phyloP scores from a whole-genome alignment of 2,888 invertebrate species.

The Plemyria rubiginata region DNA sequence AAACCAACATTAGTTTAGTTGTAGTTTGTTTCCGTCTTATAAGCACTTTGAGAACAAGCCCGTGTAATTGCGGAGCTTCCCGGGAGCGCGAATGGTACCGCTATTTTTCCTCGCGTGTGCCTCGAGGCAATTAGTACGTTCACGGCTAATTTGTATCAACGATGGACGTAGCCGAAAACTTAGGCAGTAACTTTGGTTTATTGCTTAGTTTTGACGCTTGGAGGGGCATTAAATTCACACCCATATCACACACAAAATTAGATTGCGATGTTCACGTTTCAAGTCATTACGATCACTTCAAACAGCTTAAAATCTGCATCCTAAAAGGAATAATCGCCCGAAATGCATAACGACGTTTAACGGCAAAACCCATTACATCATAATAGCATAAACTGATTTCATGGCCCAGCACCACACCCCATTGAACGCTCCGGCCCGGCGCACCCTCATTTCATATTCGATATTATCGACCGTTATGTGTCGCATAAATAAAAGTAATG shows the following conservation, averaged over 20 bases:
- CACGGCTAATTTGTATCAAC: slow-evolving; percentile 19
- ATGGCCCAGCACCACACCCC: slow-evolving; percentile 53
- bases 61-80: slow-evolving; percentile 12
- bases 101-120: slow-evolving; percentile 24
- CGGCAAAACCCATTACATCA: slow-evolving; percentile 30
- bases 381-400: slow-evolving; percentile 51
- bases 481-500: slow-evolving; percentile 39
- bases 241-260: background rate
- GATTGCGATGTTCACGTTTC: background rate
- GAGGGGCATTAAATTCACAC: no score
- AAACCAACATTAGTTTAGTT: slow-evolving; percentile 3
- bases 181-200: slow-evolving; percentile 16
- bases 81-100: slow-evolving; percentile 7
- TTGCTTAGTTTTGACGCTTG: slow-evolving; percentile 5
- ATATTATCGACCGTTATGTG: slow-evolving; percentile 55
- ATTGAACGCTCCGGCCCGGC: slow-evolving; percentile 47
- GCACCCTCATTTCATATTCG: slow-evolving; percentile 45
- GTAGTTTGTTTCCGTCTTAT: slow-evolving; percentile 5
- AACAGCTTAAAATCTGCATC: background rate
- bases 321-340: slow-evolving; percentile 1
- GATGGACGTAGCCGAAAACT: slow-evolving; percentile 10
- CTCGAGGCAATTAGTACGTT: slow-evolving; percentile 19
- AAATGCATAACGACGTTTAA: slow-evolving; percentile 24
- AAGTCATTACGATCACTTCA: background rate
- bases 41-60: slow-evolving; percentile 11